Conservation (phyloP, 2,797 vertebrate genomes). For the Neopelma chrysocephalum region DNA sequence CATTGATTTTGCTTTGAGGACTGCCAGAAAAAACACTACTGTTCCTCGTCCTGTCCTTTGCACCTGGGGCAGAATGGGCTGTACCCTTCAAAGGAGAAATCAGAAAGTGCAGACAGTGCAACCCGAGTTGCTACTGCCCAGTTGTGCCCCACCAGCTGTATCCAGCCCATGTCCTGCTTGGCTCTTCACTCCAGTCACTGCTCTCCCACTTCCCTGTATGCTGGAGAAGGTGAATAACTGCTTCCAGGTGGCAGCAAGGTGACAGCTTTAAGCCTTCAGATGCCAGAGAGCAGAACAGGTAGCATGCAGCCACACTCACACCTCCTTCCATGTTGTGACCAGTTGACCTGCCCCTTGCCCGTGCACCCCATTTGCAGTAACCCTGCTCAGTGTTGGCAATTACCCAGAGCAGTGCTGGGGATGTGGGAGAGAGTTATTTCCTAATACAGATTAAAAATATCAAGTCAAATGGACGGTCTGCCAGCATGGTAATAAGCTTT, state of each 20-base stretch:
- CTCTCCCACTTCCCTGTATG: background rate
- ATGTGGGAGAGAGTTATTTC: background rate
- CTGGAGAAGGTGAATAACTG: background rate
- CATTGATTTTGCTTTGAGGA: background rate
- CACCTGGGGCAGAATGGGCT: background rate
- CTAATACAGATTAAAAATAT: background rate
- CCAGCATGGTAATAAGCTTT: background rate
- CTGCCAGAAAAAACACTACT: background rate
- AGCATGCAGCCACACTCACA: background rate
- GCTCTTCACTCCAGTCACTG: background rate
- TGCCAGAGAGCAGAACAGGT: background rate
- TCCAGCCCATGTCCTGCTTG: background rate
- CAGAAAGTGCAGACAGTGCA: background rate
- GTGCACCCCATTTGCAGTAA: fast-evolving
- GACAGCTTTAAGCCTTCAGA: background rate
- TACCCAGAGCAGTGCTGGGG: background rate
- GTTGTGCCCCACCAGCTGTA: background rate
- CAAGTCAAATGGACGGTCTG: background rate
- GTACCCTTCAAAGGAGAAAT: background rate
- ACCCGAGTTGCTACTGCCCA: fast-evolving
- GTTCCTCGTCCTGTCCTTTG: background rate
- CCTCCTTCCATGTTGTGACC: background rate
- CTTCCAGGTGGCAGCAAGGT: background rate
- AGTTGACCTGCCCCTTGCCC: fast-evolving
- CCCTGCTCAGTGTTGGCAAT: background rate